These are phyloP conservation scores for Galerucella pusilla DNA, from an alignment of 2,888 invertebrate species.

Conservation along the genomic window DNA sequence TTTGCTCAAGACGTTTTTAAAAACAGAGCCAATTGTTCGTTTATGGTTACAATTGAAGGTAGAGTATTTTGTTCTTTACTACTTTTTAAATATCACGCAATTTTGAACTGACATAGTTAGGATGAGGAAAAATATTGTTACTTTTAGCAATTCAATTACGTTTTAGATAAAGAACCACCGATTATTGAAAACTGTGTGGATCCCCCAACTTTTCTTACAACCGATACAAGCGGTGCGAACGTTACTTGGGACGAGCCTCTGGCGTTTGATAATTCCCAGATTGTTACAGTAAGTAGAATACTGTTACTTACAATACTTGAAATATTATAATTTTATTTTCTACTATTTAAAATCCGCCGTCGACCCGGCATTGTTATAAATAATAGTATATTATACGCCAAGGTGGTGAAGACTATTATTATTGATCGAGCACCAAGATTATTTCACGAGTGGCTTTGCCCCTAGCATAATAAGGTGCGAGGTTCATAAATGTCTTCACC, in stretches of 20 bases:
- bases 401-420: too few species aligned
- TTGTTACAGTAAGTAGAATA: conserved; percentile 53
- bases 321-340: neutral
- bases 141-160: too few species aligned
- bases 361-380: too few species aligned
- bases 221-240: conserved; percentile 60
- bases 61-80: conserved; percentile 32
- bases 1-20: conserved; percentile 71
- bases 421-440: too few species aligned
- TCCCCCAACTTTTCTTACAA: conserved; percentile 67
- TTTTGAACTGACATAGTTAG: too few species aligned
- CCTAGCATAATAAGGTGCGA: too few species aligned
- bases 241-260: conserved; percentile 72
- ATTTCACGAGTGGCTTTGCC: too few species aligned
- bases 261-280: conserved; percentile 70
- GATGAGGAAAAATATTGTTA: too few species aligned
- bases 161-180: conserved; percentile 69
- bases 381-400: too few species aligned
- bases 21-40: conserved; percentile 72
- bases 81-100: too few species aligned
- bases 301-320: neutral
- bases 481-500: too few species aligned
- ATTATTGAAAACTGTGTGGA: conserved; percentile 70
- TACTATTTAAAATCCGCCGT: too few species aligned
- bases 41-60: conserved; percentile 70